Conservation (phyloP, 2,797 vertebrate genomes). For the Avahi laniger region DNA sequence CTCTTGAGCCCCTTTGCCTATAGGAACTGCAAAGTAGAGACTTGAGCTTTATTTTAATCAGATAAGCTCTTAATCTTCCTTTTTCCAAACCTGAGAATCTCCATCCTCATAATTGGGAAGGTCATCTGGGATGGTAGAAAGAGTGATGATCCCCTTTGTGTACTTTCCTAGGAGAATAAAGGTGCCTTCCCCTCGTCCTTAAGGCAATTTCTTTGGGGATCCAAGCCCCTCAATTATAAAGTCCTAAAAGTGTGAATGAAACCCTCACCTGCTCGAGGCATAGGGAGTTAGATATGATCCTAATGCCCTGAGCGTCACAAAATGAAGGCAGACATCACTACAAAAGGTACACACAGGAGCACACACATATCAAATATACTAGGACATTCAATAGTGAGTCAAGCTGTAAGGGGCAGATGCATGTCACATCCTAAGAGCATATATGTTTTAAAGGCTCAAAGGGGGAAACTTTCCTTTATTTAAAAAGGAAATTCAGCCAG, state of each 20-base stretch:
- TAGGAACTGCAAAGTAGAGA: not conserved
- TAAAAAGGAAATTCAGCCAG: not conserved
- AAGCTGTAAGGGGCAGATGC: not conserved
- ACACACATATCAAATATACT: not conserved
- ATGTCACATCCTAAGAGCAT: not conserved
- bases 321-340: not conserved
- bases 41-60: not conserved
- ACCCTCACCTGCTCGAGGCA: not conserved
- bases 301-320: rapidly evolving
- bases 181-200: not conserved
- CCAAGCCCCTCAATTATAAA: not conserved
- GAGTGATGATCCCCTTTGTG: not conserved
- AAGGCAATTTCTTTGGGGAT: not conserved
- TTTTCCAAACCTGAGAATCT: not conserved
- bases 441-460: not conserved
- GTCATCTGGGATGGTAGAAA: not conserved
- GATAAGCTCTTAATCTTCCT: not conserved
- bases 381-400: not conserved
- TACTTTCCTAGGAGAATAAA: not conserved
- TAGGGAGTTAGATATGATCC: not conserved
- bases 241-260: not conserved
- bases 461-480: not conserved
- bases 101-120: not conserved
- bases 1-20: not conserved
- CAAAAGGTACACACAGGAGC: rapidly evolving